Evolutionary conservation across 2,797 vertebrate species (phyloP), one percentile per base, ranked within the genome.

Genomic region (Centroberyx gerrardi): DNA sequence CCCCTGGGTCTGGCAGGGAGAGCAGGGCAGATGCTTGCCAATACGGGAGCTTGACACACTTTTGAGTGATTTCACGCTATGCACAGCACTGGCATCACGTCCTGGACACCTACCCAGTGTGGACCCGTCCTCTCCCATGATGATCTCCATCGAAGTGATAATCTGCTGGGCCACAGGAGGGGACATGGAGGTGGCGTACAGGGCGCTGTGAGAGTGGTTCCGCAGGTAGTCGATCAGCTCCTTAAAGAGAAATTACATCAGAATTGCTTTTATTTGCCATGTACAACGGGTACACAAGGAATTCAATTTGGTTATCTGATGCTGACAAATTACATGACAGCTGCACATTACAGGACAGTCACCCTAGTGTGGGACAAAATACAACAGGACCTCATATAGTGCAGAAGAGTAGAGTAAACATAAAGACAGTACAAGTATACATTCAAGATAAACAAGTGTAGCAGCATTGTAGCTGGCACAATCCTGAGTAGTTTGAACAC

Each of bases 41-140:
- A 40, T 8, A 40, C 1, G 40, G 40, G 9, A 42, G 3, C 44
- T 46, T 46, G 8, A 18, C 8, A 22, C 44, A 15, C 44, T 46
- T 46, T 46, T 3, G 12, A 46, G 13, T 15, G 14, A 46, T 46
- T 29, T 56, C 7, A 56, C 54, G 17, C 3, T 31, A 29, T 0
- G 14, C 29, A 1, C 6, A 36, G 2, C 3, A 13, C 42, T 62
- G 51, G 22, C 22, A 22, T 22, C 22, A 22, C 22, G 22, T 22
- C 22, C 29, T 4, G 62, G 38, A 10, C 22, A 94, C 96, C 90
- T 85, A 99, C 98, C 98, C 8, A 97, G 78, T 18, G 83, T 95
- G 72, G 96, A 96, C 82, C 97, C 97, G 48, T 99, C 97, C 90
- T 97, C 95, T 79, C 97, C 97, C 97, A 98, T 98, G 90, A 99